Evolutionary conservation across 37 sponge, comb jelly and placozoan genomes (phyloP).

Genomic region (Ephydatia muelleri): DNA sequence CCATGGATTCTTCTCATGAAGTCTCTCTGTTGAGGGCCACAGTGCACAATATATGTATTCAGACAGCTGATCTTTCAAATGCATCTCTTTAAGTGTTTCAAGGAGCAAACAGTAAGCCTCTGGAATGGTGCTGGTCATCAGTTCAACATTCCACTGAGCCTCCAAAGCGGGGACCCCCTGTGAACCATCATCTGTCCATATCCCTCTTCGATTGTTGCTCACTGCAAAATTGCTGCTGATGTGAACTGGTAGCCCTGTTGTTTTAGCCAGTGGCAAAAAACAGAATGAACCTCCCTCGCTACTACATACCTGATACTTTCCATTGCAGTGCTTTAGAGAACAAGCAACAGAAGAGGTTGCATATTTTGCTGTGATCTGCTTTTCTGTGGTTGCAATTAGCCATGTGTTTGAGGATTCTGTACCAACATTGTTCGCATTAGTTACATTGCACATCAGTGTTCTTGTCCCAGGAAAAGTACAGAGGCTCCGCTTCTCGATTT

Average conservation of each 20-base stretch:
- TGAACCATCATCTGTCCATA: constrained; percentile 7
- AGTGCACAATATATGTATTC: constrained; percentile 34
- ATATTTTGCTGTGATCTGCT: no score
- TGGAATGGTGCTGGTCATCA: background rate
- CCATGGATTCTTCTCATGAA: constrained; percentile 39
- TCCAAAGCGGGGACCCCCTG: background rate
- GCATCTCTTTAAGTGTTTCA: background rate
- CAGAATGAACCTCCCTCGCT: constrained; percentile 35
- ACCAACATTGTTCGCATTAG: no score
- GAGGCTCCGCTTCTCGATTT: background rate
- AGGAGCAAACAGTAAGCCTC: constrained; percentile 10
- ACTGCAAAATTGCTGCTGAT: constrained; percentile 45
- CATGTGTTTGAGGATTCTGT: background rate
- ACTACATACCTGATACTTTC: background rate
- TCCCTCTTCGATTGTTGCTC: constrained; percentile 30
- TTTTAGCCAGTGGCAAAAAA: constrained; percentile 28
- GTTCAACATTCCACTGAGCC: background rate
- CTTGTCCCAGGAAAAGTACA: no score
- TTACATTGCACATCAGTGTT: no score
- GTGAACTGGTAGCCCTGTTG: constrained; percentile 47
- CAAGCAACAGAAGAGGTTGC: background rate
- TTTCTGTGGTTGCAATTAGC: no score
- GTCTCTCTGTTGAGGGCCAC: constrained; percentile 38
- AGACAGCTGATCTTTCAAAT: background rate
- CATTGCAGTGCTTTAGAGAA: background rate